These are phyloP conservation scores for Rhinoderma darwinii DNA, from an alignment of 2,113 vertebrate genomes.

Conservation along the genomic window DNA sequence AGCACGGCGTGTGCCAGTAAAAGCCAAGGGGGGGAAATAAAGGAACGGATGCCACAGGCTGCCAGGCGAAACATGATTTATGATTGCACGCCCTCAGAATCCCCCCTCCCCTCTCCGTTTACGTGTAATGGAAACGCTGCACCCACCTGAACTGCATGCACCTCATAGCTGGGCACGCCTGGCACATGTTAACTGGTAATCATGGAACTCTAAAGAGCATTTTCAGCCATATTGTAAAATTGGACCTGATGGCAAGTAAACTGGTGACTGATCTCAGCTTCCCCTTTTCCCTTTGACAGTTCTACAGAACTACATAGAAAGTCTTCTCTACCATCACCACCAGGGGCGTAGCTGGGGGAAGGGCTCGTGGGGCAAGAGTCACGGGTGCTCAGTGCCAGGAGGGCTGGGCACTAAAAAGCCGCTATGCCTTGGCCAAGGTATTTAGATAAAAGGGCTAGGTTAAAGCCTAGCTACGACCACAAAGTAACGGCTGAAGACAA, in stretches of 20 bases:
- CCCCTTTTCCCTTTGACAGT: neutral
- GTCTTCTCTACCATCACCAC: no score
- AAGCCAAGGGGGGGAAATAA: slow-evolving; percentile 27
- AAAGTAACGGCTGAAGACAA: neutral
- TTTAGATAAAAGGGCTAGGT: no score
- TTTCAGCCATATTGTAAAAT: neutral
- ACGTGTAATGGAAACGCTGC: neutral
- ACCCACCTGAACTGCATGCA: neutral
- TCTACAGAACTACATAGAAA: no score
- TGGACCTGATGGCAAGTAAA: neutral
- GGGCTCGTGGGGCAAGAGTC: no score
- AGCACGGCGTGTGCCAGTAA: slow-evolving; percentile 19
- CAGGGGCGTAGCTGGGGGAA: no score
- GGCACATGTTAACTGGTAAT: neutral
- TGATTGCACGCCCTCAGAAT: neutral
- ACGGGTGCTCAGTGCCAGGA: neutral
- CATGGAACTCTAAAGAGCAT: neutral
- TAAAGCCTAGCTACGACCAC: no score
- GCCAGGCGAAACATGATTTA: slow-evolving; percentile 48
- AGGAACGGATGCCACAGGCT: neutral
- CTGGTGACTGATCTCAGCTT: neutral
- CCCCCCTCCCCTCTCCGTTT: neutral
- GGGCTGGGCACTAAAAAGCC: no score
- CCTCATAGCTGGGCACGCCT: neutral
- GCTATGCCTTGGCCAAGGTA: no score